Evolutionary conservation across 2,888 invertebrate genomes (phyloP).

Genomic region (Cataglyphis livida): DNA sequence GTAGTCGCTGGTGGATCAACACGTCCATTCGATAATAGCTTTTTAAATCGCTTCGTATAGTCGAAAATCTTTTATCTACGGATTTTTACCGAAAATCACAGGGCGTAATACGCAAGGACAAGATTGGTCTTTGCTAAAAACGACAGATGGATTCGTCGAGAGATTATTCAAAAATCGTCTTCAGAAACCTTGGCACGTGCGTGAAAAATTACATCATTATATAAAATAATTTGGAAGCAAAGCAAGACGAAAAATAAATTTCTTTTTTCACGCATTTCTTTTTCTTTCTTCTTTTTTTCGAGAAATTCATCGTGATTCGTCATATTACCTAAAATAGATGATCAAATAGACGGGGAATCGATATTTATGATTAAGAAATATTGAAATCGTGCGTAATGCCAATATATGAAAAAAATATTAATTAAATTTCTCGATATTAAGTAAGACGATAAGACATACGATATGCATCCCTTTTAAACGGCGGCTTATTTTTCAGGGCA

Average conservation of each 20-base stretch:
- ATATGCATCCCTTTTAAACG: background rate
- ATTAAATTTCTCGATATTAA: background rate
- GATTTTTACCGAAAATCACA: constrained; percentile 23
- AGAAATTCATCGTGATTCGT: background rate
- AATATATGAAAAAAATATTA: background rate
- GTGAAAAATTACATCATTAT: background rate
- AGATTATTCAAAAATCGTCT: background rate
- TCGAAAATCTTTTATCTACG: constrained; percentile 33
- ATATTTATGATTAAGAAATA: background rate
- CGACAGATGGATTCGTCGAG: background rate
- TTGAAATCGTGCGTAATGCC: background rate
- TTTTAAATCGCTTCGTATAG: constrained; percentile 64
- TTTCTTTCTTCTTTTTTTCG: background rate
- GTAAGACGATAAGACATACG: background rate
- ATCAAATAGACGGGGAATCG: background rate
- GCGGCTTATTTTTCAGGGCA: background rate
- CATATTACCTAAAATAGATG: background rate
- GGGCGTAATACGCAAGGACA: constrained; percentile 58
- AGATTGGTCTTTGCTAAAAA: constrained; percentile 25
- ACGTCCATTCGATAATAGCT: constrained; percentile 50
- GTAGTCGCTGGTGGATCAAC: background rate
- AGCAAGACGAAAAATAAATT: background rate
- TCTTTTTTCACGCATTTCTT: background rate
- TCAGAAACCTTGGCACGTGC: constrained; percentile 7
- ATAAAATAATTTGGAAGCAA: background rate